phyloP scores from a whole-genome alignment of 2,113 vertebrate genomes.

The Terrapene triunguis region DNA sequence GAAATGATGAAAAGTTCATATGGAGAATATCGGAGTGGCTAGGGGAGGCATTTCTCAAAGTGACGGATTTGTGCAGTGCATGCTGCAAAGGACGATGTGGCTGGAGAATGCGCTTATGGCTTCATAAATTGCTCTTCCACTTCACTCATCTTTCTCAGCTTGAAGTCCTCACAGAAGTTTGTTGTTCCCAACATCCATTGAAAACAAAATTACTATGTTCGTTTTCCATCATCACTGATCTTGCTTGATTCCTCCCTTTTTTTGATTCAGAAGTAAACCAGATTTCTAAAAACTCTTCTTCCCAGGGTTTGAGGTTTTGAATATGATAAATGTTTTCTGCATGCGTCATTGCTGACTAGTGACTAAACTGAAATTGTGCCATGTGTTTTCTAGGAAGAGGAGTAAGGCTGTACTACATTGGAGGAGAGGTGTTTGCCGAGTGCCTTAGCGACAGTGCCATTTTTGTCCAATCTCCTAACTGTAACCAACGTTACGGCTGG shows the following conservation, averaged over 20 bases:
- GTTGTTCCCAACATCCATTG: neutral
- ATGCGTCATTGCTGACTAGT: neutral
- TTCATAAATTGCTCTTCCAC: neutral
- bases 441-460: slow-evolving; percentile 99
- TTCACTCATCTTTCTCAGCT: neutral
- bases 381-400: slow-evolving; percentile 85
- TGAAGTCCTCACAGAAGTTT: fast-evolving
- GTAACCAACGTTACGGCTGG: slow-evolving; percentile 98
- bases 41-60: neutral
- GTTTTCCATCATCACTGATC: fast-evolving
- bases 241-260: neutral
- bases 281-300: neutral
- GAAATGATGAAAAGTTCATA: neutral
- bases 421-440: slow-evolving; percentile 97
- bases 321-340: neutral
- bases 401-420: slow-evolving; percentile 97
- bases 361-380: neutral
- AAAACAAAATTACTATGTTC: neutral
- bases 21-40: neutral
- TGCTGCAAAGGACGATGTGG: neutral
- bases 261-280: neutral
- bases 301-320: neutral
- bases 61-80: neutral
- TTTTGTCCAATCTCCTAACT: slow-evolving; percentile 99
- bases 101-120: neutral